Evolutionary conservation across 92 coral and sea anemone species (phyloP), one percentile per base, ranked within the genome.

Genomic region (Palythoa grandiflora): DNA sequence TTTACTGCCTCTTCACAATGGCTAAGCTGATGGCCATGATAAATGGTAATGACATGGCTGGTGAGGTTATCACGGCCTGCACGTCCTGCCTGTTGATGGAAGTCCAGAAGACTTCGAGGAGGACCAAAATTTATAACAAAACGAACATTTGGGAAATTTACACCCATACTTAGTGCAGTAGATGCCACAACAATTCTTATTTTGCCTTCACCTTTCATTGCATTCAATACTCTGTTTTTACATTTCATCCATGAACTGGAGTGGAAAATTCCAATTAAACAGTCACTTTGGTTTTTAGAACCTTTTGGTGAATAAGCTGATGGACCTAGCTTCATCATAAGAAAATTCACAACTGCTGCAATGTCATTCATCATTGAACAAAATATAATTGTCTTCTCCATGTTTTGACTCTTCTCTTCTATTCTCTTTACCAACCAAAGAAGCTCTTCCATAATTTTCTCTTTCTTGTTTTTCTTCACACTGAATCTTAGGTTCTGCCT

Each of bases 131-230:
- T 86, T 1, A 85, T 13, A 19, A 86, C 36, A 61, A 38, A 75
- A 2, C 73, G 14, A 15, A 86, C 68, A 73, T 75, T 20, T 1
- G 89, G 89, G 47, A 86, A 86, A 38, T 86, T 86, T 1, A 86
- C 84, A 1, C 84, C 89, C 89, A 86, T 86, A 44, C 89, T 76
- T 2, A 86, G 75, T 10, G 89, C 89, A 55, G 89, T 4, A 52
- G 84, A 35, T 10, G 89, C 74, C 9, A 86, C 84, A 6, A 86
- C 84, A 3, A 86, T 68, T 86, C 89, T 7, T 13, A 57, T 59
- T 36, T 75, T 86, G 3, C 89, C 89, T 14, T 12, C 13, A 79
- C 55, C 59, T 61, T 86, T 86, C 7, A 75, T 55, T 9, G 74
- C 57, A 4, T 75, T 51, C 11, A 76, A 0, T 17, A 86, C 39